Base-by-base conservation (phyloP, 2,888 invertebrate species). In the Tiliacea aurago region DNA sequence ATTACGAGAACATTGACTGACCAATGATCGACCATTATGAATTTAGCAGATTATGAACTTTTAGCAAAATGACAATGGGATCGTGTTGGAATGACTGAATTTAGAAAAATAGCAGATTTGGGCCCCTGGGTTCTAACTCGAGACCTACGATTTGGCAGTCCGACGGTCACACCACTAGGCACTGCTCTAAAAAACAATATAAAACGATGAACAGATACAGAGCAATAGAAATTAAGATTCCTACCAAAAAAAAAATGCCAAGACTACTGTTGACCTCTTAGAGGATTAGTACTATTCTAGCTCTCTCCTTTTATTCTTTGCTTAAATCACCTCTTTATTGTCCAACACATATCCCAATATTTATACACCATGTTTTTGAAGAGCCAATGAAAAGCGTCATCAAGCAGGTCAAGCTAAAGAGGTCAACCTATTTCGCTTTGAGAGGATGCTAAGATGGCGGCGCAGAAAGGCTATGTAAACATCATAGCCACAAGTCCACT, bases 381-480 rank as follows among this genome's bases (percentile, higher is more conserved):
- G 20, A 59, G 79, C 75, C 33, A 47, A 59, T 61, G 59, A 55
- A 71, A 65, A 66, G 33, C 67, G 10, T 61, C 49, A 23, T 53
- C 64, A 47, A 59, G 49, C 62, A 85, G 73, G 73, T 79, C 72
- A 76, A 20, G 49, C 28, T 73, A 85, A 85, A 73, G 83, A 75
- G 85, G 85, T 77, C 83, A 80, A 68, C 75, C 67, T 67, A 76
- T 78, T 70, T 59, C 72, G n/a, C 72, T 80, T 78, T 77, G 69
- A 73, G 74, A 47, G 53, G 51, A 85, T 37, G 65, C 64, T 59
- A 71, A 71, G 73, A 66, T 23, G 65, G 62, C 56, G 28, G 4
- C 51, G n/a, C 28, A 37, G 47, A 53, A 69, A 59, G 59, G 65
- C 73, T 55, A 63, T 37, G 69, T 68, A 84, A 85, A 85, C 76